Conservation (phyloP, 2,888 invertebrate species). For the Thysanoteuthis rhombus region DNA sequence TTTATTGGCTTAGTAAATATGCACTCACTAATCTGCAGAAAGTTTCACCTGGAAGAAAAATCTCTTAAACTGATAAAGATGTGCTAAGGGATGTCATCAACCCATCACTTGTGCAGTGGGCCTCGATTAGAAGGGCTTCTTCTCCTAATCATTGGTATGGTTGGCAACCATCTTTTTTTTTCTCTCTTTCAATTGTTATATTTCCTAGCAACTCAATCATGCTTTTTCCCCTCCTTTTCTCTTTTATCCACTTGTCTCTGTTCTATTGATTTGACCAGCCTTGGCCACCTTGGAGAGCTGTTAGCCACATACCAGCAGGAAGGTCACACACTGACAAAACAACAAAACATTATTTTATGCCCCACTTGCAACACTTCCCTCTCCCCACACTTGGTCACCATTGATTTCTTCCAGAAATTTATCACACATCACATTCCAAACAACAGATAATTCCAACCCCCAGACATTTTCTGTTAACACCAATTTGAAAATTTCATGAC, state of each 20-base stretch:
- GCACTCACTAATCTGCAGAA: background rate
- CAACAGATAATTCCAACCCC: background rate
- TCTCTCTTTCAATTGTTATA: background rate
- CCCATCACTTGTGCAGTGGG: too few relatives aligned
- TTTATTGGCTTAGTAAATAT: background rate
- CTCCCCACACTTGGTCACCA: background rate
- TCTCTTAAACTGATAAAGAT: background rate
- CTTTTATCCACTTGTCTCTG: too few relatives aligned
- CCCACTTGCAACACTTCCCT: background rate
- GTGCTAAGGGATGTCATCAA: background rate
- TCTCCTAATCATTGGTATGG: background rate
- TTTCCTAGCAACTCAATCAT: background rate
- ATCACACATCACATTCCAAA: background rate
- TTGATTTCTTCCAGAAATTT: constrained; percentile 12
- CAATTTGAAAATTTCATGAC: background rate
- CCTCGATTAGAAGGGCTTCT: too few relatives aligned
- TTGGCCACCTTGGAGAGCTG: background rate
- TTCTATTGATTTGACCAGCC: background rate
- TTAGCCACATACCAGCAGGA: background rate
- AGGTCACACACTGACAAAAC: background rate
- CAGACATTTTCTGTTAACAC: background rate
- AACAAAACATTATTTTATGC: background rate
- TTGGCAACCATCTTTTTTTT: background rate
- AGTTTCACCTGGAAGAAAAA: background rate
- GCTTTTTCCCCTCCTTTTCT: background rate